Evolutionary conservation across 2,113 vertebrate species (phyloP), one percentile per base, ranked within the genome.

Genomic region (Sceloporus tristichus): DNA sequence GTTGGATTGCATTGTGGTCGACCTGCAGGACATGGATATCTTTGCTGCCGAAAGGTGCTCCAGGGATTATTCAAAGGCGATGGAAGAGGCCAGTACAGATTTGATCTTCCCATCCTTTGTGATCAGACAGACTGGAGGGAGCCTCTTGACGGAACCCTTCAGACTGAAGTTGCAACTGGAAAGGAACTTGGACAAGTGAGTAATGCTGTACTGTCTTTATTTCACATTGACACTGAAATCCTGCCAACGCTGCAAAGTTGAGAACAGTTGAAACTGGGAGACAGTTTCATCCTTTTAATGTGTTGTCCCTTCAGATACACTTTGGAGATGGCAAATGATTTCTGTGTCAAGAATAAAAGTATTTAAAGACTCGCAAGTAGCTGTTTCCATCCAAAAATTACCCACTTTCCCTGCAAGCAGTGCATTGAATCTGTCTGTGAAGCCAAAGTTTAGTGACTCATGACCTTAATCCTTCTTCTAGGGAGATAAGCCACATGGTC

Each of bases 21-120:
- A 99, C 90, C 97, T 99, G 73, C 98, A 99, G 94, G 98, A 99
- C 95, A 98, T 99, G 98, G 97, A 99, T 91, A 98, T 99, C 90
- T 99, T 99, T 95, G 98, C 98, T 74, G 99, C 98, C 0, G 96
- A 98, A 93, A 96, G 97, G 8, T 90, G 92, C 0, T 96, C 97
- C 18, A 94, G 95, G 56, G 97, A 98, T 5, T 91, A 89, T 81
- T 93, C 95, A 4, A 94, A 94, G 85, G 92, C 94, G 76, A 84
- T 83, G 40, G 95, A 97, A 29, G 92, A 96, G 16, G 91, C 73
- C 1, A 86, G 86, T 6, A 90, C 78, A 0, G 98, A 98, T 88
- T 93, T 99, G 90, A 90, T 96, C 92, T 99, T 99, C 80, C 97
- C 98, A 1, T 99, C 98, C 0, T 99, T 98, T 88, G 94, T 95